These are phyloP conservation scores for Colletes latitarsis DNA, from an alignment of 1,140 invertebrate genomes.

Conservation along the genomic window DNA sequence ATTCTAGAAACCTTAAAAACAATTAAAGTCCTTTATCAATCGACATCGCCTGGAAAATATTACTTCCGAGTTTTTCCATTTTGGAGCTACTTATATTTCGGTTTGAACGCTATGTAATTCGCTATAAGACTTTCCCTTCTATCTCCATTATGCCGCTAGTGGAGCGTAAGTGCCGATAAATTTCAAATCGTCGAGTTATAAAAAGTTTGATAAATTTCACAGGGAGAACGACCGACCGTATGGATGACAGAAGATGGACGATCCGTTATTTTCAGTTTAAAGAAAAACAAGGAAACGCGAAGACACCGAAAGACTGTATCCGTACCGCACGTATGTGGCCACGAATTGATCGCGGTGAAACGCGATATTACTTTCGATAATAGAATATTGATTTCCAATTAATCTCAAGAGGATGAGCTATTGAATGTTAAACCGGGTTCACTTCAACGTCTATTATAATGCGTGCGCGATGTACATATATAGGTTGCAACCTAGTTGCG, in stretches of 20 bases:
- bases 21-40: no score
- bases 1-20: no score
- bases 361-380: slow-evolving; percentile 46
- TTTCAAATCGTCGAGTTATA: not conserved
- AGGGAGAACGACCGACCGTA: not conserved
- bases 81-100: no score
- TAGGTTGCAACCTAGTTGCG: slow-evolving; percentile 34
- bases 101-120: not conserved
- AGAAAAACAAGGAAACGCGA: not conserved
- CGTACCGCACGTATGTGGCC: not conserved
- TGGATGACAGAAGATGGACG: not conserved
- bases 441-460: slow-evolving; percentile 40
- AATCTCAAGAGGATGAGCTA: slow-evolving; percentile 42
- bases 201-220: not conserved
- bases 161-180: slow-evolving; percentile 4
- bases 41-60: no score
- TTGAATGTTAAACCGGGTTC: slow-evolving; percentile 41
- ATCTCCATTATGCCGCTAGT: not conserved
- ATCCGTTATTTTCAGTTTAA: not conserved
- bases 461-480: slow-evolving; percentile 14
- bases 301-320: not conserved
- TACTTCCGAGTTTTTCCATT: no score
- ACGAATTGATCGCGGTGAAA: slow-evolving; percentile 13
- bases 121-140: not conserved
- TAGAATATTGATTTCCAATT: slow-evolving; percentile 52